These are phyloP conservation scores for Athetis lepigone DNA, from an alignment of 2,888 invertebrate species.

Conservation along the genomic window DNA sequence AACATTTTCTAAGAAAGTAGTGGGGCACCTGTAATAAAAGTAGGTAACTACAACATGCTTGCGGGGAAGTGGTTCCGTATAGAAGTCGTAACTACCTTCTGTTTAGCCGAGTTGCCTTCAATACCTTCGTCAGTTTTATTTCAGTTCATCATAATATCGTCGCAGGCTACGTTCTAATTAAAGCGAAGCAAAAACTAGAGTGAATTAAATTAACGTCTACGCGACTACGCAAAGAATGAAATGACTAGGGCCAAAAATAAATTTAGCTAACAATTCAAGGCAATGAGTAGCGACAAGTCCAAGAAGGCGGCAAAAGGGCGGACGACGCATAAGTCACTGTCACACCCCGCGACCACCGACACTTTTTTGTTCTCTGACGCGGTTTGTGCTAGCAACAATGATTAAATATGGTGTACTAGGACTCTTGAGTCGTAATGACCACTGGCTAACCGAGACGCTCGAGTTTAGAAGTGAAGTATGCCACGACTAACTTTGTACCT, in stretches of 20 bases:
- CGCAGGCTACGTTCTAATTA: slow-evolving; percentile 37
- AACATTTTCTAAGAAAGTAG: slow-evolving; percentile 31
- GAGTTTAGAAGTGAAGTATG: slow-evolving; percentile 30
- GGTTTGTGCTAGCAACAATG: slow-evolving; percentile 76
- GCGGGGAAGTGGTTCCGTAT: slow-evolving; percentile 1
- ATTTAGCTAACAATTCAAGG: slow-evolving; percentile 77
- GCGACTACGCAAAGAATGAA: slow-evolving; percentile 45
- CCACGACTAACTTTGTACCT: slow-evolving; percentile 20
- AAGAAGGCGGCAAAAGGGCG: slow-evolving; percentile 80
- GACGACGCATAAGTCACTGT: slow-evolving; percentile 87
- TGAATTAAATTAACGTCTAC: slow-evolving; percentile 31
- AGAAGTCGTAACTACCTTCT: slow-evolving; percentile 1
- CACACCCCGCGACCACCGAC: slow-evolving; percentile 77
- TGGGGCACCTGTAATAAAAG: slow-evolving; percentile 21
- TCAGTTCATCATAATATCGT: slow-evolving; percentile 19
- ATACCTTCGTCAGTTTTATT: slow-evolving; percentile 27
- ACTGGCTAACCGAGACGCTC: slow-evolving; percentile 24
- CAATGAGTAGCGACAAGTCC: slow-evolving; percentile 82
- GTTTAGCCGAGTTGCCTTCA: slow-evolving; percentile 23
- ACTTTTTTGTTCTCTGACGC: slow-evolving; percentile 81
- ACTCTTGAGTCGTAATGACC: slow-evolving; percentile 49
- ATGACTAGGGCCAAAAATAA: slow-evolving; percentile 64
- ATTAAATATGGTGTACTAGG: slow-evolving; percentile 71
- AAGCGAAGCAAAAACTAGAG: slow-evolving; percentile 31
- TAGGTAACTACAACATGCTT: slow-evolving; percentile 16